Conservation (phyloP, 2,888 invertebrate genomes). For the Emmelina monodactyla region DNA sequence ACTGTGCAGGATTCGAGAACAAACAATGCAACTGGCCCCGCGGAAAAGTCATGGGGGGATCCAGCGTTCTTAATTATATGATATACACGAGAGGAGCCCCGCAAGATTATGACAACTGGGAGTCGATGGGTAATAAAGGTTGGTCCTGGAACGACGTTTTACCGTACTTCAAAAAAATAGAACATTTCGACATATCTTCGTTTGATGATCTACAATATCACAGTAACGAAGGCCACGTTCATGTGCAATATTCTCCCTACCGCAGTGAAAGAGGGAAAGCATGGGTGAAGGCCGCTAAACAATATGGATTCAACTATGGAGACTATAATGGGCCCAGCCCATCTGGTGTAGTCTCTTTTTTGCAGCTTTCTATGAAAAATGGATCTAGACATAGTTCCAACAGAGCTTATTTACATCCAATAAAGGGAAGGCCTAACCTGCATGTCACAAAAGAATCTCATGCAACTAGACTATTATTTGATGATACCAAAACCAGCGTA, state of each 20-base stretch:
- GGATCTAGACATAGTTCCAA: conserved; percentile 74
- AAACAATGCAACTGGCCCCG: conserved; percentile 80
- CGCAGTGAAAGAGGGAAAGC: conserved; percentile 57
- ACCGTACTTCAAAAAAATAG: conserved; percentile 81
- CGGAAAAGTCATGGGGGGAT: conserved; percentile 85
- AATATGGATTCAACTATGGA: conserved; percentile 65
- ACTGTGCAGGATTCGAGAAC: conserved; percentile 78
- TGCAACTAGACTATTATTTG: conserved; percentile 67
- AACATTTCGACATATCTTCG: conserved; percentile 70
- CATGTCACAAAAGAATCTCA: conserved; percentile 67
- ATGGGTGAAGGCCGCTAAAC: conserved; percentile 69
- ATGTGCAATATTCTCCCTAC: conserved; percentile 61
- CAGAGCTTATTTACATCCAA: conserved; percentile 71
- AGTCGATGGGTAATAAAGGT: conserved; percentile 71
- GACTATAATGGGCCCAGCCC: conserved; percentile 71
- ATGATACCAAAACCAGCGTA: conserved; percentile 60
- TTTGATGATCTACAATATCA: conserved; percentile 61
- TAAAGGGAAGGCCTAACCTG: conserved; percentile 66
- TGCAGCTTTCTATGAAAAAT: conserved; percentile 70
- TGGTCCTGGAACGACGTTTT: conserved; percentile 78
- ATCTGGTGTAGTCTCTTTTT: conserved; percentile 67
- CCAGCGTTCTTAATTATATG: conserved; percentile 83
- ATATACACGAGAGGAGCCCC: conserved; percentile 76
- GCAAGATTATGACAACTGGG: conserved; percentile 81
- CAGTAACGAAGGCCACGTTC: conserved; percentile 62